Evolutionary conservation across 1,140 invertebrate species (phyloP).

Genomic region (Cydia fagiglandana): DNA sequence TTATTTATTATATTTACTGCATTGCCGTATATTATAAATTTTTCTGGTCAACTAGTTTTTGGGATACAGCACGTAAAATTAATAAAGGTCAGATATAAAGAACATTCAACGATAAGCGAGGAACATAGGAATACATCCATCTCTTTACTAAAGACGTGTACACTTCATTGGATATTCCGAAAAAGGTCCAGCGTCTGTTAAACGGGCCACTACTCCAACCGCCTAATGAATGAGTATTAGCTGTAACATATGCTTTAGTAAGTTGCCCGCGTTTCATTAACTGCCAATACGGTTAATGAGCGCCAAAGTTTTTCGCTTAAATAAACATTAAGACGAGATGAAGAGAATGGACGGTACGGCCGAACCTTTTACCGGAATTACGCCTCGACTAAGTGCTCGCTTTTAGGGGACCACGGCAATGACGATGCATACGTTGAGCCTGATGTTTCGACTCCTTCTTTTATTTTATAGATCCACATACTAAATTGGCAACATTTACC

Average conservation of each 20-base stretch:
- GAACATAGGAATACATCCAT: not conserved
- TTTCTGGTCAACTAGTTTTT: not conserved
- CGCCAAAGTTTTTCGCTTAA: slow-evolving; percentile 69
- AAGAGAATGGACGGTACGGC: slow-evolving; percentile 55
- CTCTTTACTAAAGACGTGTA: not conserved
- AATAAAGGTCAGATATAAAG: not conserved
- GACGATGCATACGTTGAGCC: slow-evolving; percentile 49
- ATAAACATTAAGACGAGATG: slow-evolving; percentile 70
- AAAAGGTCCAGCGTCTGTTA: not conserved
- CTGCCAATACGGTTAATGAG: slow-evolving; percentile 66
- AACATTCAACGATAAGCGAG: not conserved
- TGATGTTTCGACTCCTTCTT: slow-evolving; percentile 33
- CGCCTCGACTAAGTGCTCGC: slow-evolving; percentile 59
- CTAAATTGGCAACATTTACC: slow-evolving; percentile 39
- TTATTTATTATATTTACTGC: too few species aligned
- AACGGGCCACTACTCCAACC: not conserved
- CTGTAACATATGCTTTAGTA: slow-evolving; percentile 42
- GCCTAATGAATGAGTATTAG: slow-evolving; percentile 25
- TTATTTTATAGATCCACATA: slow-evolving; percentile 33
- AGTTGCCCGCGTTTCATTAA: slow-evolving; percentile 62
- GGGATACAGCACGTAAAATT: not conserved
- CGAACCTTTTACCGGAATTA: slow-evolving; percentile 71
- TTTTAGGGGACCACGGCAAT: slow-evolving; percentile 55
- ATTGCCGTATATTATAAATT: not conserved
- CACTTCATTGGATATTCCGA: slow-evolving; percentile 17